These are phyloP conservation scores for Archips xylosteana DNA, from an alignment of 2,888 invertebrate genomes.

Conservation along the genomic window DNA sequence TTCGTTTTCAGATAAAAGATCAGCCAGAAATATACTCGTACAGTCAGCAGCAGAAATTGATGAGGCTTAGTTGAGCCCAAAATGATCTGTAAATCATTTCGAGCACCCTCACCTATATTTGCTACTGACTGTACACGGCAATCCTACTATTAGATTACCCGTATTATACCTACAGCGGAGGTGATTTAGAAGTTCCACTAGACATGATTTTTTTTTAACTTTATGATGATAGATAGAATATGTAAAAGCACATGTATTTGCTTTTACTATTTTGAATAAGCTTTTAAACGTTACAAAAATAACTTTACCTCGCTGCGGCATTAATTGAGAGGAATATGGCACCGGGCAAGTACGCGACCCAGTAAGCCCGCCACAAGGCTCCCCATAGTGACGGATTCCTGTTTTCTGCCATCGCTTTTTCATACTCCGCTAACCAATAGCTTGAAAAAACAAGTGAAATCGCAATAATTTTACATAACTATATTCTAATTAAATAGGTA, in stretches of 20 bases:
- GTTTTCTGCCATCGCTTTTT: constrained; percentile 67
- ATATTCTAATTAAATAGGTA: background rate
- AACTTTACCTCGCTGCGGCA: constrained; percentile 77
- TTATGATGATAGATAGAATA: no score
- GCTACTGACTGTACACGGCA: background rate
- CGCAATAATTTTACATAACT: background rate
- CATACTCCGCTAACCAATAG: constrained; percentile 86
- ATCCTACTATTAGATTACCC: background rate
- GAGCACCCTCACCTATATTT: no score
- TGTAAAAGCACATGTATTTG: no score
- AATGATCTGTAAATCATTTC: no score
- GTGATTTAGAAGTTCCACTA: background rate
- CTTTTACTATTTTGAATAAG: background rate
- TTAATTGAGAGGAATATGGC: constrained; percentile 82
- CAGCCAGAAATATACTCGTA: no score
- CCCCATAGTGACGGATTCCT: constrained; percentile 85
- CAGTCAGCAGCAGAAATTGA: no score
- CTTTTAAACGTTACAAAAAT: background rate
- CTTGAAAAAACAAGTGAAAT: constrained; percentile 54
- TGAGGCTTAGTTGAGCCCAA: no score
- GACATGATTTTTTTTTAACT: no score
- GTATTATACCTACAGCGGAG: background rate
- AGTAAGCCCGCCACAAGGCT: constrained; percentile 85
- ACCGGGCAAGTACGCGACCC: constrained; percentile 82
- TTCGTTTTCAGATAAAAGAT: background rate